A percentile compares a stretch with the other conserved stretches of the same genome.
These are phyloP conservation scores for Chloroceryle amazona DNA, from an alignment of 2,797 vertebrate genomes.

Conservation along the genomic window DNA sequence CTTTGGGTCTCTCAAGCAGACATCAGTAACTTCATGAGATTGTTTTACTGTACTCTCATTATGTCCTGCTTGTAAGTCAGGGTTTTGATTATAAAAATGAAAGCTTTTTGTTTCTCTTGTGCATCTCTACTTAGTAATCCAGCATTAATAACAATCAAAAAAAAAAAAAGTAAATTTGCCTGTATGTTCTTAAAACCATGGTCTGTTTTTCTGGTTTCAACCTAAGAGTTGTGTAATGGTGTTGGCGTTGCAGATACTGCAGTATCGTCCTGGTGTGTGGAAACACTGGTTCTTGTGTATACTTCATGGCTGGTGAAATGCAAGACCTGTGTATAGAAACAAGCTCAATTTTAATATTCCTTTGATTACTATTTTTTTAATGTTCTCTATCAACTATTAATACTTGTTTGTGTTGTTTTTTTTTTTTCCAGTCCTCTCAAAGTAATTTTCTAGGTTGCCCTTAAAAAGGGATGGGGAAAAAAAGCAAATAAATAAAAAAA, in stretches of 20 bases:
- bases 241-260: not conserved
- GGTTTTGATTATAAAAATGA: not conserved
- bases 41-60: not conserved
- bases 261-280: not conserved
- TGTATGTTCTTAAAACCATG: not conserved
- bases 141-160: not conserved
- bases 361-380: not conserved
- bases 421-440: not conserved
- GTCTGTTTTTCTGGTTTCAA: not conserved
- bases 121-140: not conserved
- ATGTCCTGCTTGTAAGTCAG: not conserved
- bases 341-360: not conserved
- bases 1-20: not conserved
- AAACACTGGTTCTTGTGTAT: not conserved
- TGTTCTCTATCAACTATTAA: not conserved
- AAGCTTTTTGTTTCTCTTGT: not conserved
- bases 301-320: not conserved
- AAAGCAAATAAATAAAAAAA: not conserved
- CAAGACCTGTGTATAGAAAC: not conserved
- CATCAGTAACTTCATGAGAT: not conserved
- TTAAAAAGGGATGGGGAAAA: not conserved
- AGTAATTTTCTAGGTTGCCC: not conserved
- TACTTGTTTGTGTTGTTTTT: no score
- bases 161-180: not conserved
- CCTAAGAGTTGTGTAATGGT: not conserved